Base-by-base conservation (phyloP, 2,888 invertebrate genomes). In the Andrena fulva region DNA sequence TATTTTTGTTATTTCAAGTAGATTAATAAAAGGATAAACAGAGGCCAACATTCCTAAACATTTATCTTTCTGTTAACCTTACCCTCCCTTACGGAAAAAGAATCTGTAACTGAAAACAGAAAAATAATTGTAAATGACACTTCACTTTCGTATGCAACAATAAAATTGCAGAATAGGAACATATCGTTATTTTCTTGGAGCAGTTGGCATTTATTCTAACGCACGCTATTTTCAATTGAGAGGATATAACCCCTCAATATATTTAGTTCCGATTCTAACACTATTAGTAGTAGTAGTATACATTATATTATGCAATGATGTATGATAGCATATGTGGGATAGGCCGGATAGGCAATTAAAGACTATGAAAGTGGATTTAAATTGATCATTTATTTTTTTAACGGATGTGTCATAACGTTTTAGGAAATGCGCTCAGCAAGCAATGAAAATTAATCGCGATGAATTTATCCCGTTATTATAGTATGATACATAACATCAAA, bases 1-100 rank as follows among this genome's bases (percentile, higher is more conserved):
- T 91, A 91, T 91, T 91, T 91, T 91, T 91, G 90, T 91, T 91
- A 91, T 90, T 90, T 89, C 87, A 91, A 90, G 86, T 90, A 89
- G 89, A 89, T 73, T 84, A 90, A 86, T 90, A 91, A 91, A 91
- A 63, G 16, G 88, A 78, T 86, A 83, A 84, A 73, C 78, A 83
- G 63, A 76, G 70, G 73, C 69, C 64, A 82, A 78, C 27, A 29
- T 67, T 54, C 33, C 67, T 42, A 10, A 66, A 63, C 27, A 42
- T 68, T 64, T 63, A 16, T 66, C 59, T 33, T 76, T 10, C 27
- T 33, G 8, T 29, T 7, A n/a, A 10, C 24, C 24, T 52, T 35
- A 52, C 35, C 20, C n/a, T 60, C 50, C 56, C n/a, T 10, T 24
- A 20, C 27, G 48, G 50, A 27, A n/a, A 29, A 33, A 70, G 2